Evolutionary conservation across 2,888 invertebrate species (phyloP), one percentile per base, ranked within the genome.

Genomic region (Tenthredo distinguenda): DNA sequence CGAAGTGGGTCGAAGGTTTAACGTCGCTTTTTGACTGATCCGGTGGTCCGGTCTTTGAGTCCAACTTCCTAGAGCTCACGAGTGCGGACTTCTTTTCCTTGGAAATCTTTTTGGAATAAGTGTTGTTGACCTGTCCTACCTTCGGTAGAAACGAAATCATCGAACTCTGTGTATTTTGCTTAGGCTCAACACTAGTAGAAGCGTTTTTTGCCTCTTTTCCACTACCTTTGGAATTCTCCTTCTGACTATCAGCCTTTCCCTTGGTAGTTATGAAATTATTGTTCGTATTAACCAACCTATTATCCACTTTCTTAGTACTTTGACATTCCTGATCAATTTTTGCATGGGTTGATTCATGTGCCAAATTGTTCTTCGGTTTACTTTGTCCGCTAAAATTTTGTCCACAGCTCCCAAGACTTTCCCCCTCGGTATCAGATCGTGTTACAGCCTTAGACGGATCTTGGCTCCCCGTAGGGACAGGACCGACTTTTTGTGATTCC

Each of bases 81-180:
- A 87, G 21, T 65, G 87, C 82, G 10, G 88, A 85, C 85, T 90
- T 90, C 84, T 90, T 92, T 12, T 93, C 92, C 68, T 91, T 92
- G 3, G 85, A 65, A 4, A 88, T 85, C 86, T 92, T 93, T 40
- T 93, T 93, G 6, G 90, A 90, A 37, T 92, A 91, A 0, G 91
- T 91, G 50, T 92, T 93, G 79, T 92, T 92, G 0, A 92, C 90
- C 85, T 90, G 92, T 10, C 92, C 92, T 43, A 91, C 88, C 89
- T 93, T 93, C 2, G 93, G 93, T 76, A 93, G 93, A 89, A 92
- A 92, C 34, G 92, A 92, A 7, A 93, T 86, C 84, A 93, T 93
- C 5, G 90, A 92, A 86, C 93, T 93, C 5, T 93, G 86, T 4
- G 93, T 92, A 68, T 93, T 92, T 9, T 93, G 93, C 85, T 93